A percentile compares a stretch with the other conserved stretches of the same genome.
These are phyloP conservation scores for Melinaea menophilus DNA, from an alignment of 2,888 invertebrate species.

Conservation along the genomic window DNA sequence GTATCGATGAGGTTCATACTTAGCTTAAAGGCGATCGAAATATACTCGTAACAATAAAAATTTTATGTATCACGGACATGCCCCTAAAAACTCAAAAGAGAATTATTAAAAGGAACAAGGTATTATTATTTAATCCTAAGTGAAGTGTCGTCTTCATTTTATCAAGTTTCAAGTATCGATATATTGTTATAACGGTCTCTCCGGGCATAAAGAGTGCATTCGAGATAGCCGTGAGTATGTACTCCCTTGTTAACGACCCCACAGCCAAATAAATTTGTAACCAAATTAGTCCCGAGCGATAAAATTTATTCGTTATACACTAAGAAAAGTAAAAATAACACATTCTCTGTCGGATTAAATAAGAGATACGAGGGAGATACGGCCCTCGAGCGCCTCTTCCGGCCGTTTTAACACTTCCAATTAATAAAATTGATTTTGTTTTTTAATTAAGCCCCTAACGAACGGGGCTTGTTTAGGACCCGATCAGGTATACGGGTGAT, in stretches of 20 bases:
- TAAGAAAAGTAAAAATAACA: conserved; percentile 77
- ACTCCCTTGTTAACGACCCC: conserved; percentile 75
- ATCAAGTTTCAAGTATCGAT: conserved; percentile 72
- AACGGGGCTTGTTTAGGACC: conserved; percentile 66
- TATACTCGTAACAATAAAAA: conserved; percentile 62
- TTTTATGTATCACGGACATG: conserved; percentile 55
- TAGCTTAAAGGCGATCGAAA: conserved; percentile 52
- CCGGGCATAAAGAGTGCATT: conserved; percentile 68
- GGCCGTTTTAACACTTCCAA: conserved; percentile 78
- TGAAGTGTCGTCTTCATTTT: conserved; percentile 74
- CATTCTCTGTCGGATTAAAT: conserved; percentile 77
- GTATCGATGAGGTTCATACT: conserved; percentile 47
- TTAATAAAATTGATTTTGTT: conserved; percentile 79
- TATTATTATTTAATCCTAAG: conserved; percentile 73
- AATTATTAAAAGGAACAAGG: conserved; percentile 53
- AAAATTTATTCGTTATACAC: conserved; percentile 78
- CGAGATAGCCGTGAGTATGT: conserved; percentile 72
- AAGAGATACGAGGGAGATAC: conserved; percentile 75
- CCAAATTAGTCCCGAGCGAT: conserved; percentile 77
- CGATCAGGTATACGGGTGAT: conserved; percentile 69
- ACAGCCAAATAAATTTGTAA: conserved; percentile 78
- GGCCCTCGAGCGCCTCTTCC: conserved; percentile 66
- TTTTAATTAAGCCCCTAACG: conserved; percentile 76
- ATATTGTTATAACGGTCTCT: conserved; percentile 74
- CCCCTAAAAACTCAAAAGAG: conserved; percentile 40